Percentiles rank a stretch among this genome's conserved stretches.
Conservation (phyloP, 2,797 vertebrate genomes). For the Parambassis ranga region DNA sequence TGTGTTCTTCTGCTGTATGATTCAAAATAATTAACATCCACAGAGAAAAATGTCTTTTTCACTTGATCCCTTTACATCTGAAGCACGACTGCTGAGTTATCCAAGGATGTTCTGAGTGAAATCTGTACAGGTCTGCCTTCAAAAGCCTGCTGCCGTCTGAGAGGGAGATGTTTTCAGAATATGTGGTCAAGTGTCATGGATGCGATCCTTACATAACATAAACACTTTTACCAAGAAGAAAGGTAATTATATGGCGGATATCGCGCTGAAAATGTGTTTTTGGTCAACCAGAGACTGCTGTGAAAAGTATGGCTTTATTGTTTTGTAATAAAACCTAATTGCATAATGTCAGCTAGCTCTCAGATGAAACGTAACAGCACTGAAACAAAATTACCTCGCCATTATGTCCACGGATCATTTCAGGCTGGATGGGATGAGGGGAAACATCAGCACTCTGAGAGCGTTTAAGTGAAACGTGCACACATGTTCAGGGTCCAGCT, state of each 20-base stretch:
- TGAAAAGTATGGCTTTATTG: conserved; percentile 44
- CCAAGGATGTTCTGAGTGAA: neutral
- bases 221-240: neutral
- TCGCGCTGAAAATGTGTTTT: conserved; percentile 23
- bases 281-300: conserved; percentile 8
- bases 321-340: conserved; percentile 62
- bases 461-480: conserved; percentile 34
- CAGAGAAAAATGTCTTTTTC: conserved; percentile 2
- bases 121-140: conserved; percentile 5
- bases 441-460: conserved; percentile 50
- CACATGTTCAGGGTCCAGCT: conserved; percentile 12
- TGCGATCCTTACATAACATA: conserved; percentile 2
- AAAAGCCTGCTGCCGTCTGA: neutral
- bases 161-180: conserved; percentile 4
- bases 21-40: conserved; percentile 36
- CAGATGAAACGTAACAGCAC: conserved; percentile 45
- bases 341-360: conserved; percentile 51
- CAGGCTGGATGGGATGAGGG: conserved; percentile 39
- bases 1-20: conserved; percentile 9
- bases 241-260: neutral
- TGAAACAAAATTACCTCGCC: conserved; percentile 56
- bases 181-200: conserved; percentile 18
- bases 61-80: neutral
- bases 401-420: conserved; percentile 67
- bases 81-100: neutral